Conservation (phyloP, 2,113 vertebrate genomes). For the Seriola dumerili region DNA sequence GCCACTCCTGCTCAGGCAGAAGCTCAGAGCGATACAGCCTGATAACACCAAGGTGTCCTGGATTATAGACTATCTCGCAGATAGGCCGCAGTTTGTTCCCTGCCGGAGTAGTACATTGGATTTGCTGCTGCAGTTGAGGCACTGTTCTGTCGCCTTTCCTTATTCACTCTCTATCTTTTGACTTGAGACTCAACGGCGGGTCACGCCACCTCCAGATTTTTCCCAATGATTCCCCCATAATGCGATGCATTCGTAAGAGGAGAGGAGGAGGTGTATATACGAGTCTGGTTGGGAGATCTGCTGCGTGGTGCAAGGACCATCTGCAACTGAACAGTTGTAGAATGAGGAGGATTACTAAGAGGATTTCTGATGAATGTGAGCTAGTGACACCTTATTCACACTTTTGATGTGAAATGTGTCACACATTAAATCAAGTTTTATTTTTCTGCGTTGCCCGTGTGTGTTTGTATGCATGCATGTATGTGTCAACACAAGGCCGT, state of each 20-base stretch:
- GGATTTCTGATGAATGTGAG: slow-evolving; percentile 11
- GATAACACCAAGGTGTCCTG: slow-evolving; percentile 77
- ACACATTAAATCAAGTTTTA: neutral
- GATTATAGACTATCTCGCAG: slow-evolving; percentile 70
- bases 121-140: slow-evolving; percentile 60
- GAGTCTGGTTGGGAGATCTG: slow-evolving; percentile 6
- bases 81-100: slow-evolving; percentile 69
- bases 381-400: neutral
- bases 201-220: slow-evolving; percentile 51
- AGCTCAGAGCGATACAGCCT: slow-evolving; percentile 67
- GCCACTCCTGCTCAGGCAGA: slow-evolving; percentile 53
- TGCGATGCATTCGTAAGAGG: neutral
- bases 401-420: neutral
- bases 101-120: slow-evolving; percentile 64
- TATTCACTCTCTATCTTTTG: slow-evolving; percentile 46
- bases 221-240: slow-evolving; percentile 28
- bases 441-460: neutral
- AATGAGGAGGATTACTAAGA: neutral
- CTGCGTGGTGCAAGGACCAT: slow-evolving; percentile 16
- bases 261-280: neutral
- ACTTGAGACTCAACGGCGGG: slow-evolving; percentile 41
- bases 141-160: slow-evolving; percentile 48
- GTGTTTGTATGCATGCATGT: neutral
- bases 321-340: slow-evolving; percentile 25
- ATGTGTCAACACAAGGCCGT: neutral